A percentile compares a stretch with the other conserved stretches of the same genome.
These are phyloP conservation scores for Shargacucullia verbasci DNA, from an alignment of 2,888 invertebrate species.

Conservation along the genomic window DNA sequence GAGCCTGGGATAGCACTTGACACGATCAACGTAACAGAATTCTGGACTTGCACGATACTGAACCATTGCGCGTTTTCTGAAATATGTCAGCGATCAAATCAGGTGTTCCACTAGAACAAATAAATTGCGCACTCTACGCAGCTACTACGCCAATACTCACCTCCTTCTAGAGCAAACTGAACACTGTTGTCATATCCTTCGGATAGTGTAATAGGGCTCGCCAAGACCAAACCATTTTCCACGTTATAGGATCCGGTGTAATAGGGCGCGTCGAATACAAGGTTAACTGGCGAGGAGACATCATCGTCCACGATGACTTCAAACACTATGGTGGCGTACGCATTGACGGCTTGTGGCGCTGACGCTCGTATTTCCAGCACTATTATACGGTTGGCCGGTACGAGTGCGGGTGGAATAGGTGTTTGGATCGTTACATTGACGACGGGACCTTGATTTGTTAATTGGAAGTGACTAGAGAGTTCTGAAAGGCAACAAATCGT, in stretches of 20 bases:
- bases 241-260: slow-evolving; percentile 53
- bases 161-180: slow-evolving; percentile 55
- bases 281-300: slow-evolving; percentile 16
- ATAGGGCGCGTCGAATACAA: slow-evolving; percentile 48
- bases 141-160: slow-evolving; percentile 28
- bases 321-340: slow-evolving; percentile 52
- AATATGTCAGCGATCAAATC: background rate
- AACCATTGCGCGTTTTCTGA: slow-evolving; percentile 52
- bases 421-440: slow-evolving; percentile 36
- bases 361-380: slow-evolving; percentile 54
- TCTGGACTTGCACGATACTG: slow-evolving; percentile 20
- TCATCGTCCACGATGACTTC: slow-evolving; percentile 34
- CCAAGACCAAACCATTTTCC: slow-evolving; percentile 33
- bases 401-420: slow-evolving; percentile 47
- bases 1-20: slow-evolving; percentile 45
- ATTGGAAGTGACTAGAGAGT: slow-evolving; percentile 43
- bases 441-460: slow-evolving; percentile 19
- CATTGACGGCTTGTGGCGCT: slow-evolving; percentile 37
- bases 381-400: slow-evolving; percentile 50
- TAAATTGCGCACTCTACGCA: slow-evolving; percentile 9
- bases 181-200: slow-evolving; percentile 54
- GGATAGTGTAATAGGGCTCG: slow-evolving; percentile 35
- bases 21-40: slow-evolving; percentile 35
- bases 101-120: background rate
- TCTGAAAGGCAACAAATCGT: slow-evolving; percentile 34